Evolutionary conservation across 1,140 invertebrate genomes (phyloP).

Genomic region (Halesus radiatus): DNA sequence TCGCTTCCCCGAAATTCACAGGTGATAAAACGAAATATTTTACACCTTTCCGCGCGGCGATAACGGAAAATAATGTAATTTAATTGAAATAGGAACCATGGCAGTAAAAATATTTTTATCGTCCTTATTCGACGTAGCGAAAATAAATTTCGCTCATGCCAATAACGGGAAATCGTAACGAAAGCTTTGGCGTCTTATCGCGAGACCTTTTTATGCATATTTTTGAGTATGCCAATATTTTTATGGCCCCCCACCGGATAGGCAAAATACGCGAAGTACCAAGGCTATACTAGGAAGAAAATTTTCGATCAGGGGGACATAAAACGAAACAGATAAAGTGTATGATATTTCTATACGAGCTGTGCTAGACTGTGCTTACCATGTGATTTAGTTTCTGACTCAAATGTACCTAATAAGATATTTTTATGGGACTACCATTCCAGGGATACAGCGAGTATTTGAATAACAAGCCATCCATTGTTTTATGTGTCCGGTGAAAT

Average conservation of each 20-base stretch:
- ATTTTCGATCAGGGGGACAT: slow-evolving; percentile 34
- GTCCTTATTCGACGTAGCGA: neutral
- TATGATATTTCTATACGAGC: neutral
- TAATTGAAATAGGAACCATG: slow-evolving; percentile 38
- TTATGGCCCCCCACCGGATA: slow-evolving; percentile 37
- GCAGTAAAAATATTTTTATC: slow-evolving; percentile 39
- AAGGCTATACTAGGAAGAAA: neutral
- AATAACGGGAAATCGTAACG: slow-evolving; percentile 38
- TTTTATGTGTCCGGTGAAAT: neutral
- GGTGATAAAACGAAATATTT: neutral
- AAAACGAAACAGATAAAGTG: slow-evolving; percentile 46
- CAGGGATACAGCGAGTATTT: neutral
- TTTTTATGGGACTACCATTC: neutral
- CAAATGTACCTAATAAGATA: slow-evolving; percentile 16
- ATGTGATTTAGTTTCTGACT: slow-evolving; percentile 11
- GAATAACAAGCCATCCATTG: slow-evolving; percentile 9
- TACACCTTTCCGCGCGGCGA: neutral
- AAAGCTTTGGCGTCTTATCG: slow-evolving; percentile 38
- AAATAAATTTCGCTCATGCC: slow-evolving; percentile 37
- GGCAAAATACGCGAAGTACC: slow-evolving; percentile 28
- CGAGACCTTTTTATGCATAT: slow-evolving; percentile 43
- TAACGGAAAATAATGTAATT: slow-evolving; percentile 16
- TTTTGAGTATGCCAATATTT: slow-evolving; percentile 44
- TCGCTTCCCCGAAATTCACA: neutral
- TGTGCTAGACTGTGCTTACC: neutral